Evolutionary conservation across 2,888 invertebrate species (phyloP), one percentile per base, ranked within the genome.

Genomic region (Aphodius sticticus): DNA sequence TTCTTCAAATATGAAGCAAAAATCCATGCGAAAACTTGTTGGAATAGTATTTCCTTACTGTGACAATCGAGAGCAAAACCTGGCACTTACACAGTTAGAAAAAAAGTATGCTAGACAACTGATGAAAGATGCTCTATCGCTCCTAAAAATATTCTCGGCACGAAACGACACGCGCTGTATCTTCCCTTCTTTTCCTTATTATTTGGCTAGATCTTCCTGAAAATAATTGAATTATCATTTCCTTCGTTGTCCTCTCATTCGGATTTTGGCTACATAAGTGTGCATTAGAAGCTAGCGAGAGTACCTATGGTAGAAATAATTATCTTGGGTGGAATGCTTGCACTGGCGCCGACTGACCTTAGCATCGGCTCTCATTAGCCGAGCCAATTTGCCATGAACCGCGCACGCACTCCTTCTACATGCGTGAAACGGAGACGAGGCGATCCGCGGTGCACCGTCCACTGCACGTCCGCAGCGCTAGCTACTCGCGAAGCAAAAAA

Each of bases 331-430:
- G 74, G 74, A 74, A 74, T 74, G 35, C 74, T 74, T 74, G 74
- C 74, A 80, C 83, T 85, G 85, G 85, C 85, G 85, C 85, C 85
- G 84, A 84, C 83, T 85, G 85, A 84, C 85, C 85, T 85, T 84
- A 80, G 84, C 84, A 84, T 81, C 82, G 84, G 84, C 83, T 83
- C 85, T 85, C 85, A 85, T 85, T 85, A 85, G 83, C 85, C 84
- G 84, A 85, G 81, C 82, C 83, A 85, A 85, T 85, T 85, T 85
- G 84, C 84, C 84, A 84, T 83, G 83, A 84, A 83, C 83, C 82
- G 82, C 82, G 82, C 84, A 83, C 83, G 83, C 83, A 83, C 83
- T 80, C 74, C 26, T 69, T 76, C 69, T 71, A 78, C 78, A 71
- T 80, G 80, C 78, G 78, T 77, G 70, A 78, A 78, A 77, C 78